These are phyloP conservation scores for Takifugu flavidus DNA, from an alignment of 2,113 vertebrate genomes.

Conservation along the genomic window DNA sequence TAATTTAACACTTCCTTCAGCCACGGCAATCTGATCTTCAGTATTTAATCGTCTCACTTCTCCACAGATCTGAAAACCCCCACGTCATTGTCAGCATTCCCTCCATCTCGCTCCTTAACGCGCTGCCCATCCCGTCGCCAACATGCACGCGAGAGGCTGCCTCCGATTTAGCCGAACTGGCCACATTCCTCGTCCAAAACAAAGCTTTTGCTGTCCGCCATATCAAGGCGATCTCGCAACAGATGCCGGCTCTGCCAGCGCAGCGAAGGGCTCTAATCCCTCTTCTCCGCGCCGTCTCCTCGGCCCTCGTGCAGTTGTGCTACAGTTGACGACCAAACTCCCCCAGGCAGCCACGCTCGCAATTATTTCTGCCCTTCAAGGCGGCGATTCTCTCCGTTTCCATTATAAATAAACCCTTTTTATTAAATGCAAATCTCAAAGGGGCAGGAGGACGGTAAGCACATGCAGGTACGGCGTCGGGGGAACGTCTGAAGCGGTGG, in stretches of 20 bases:
- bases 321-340: constrained; percentile 26
- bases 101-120: too few species aligned
- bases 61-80: too few species aligned
- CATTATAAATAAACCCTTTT: constrained; percentile 48
- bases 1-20: too few species aligned
- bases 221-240: constrained; percentile 58
- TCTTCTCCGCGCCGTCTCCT: constrained; percentile 47
- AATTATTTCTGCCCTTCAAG: constrained; percentile 22
- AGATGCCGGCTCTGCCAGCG: constrained; percentile 49
- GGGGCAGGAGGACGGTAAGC: constrained; percentile 32
- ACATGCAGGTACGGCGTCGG: constrained; percentile 39
- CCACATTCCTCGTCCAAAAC: constrained; percentile 60
- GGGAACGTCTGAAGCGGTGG: not conserved
- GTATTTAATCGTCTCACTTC: too few species aligned
- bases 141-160: constrained; percentile 49
- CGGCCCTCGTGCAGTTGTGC: constrained; percentile 27
- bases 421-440: constrained; percentile 39
- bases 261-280: constrained; percentile 51
- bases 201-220: constrained; percentile 63
- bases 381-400: constrained; percentile 24
- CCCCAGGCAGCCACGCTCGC: constrained; percentile 3
- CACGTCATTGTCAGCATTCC: too few species aligned
- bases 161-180: constrained; percentile 44
- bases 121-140: not conserved
- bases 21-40: too few species aligned